Conservation (phyloP, 2,797 vertebrate species). For the Myotis pilosus region DNA sequence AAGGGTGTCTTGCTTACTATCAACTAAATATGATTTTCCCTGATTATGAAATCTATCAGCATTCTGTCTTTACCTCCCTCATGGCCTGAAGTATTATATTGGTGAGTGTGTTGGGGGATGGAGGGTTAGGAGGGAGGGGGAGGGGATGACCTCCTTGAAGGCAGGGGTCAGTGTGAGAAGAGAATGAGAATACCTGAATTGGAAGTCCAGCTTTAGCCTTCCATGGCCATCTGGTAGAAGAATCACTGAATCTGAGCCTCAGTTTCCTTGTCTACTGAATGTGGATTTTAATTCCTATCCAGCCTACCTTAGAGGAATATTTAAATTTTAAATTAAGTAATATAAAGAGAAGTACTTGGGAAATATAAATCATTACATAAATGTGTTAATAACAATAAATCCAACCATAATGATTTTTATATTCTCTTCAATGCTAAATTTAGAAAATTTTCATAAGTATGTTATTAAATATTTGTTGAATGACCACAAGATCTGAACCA, state of each 20-base stretch:
- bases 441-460: background rate
- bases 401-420: background rate
- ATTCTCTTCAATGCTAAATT: background rate
- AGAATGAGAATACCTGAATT: background rate
- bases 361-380: background rate
- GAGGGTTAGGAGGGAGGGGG: accelerated
- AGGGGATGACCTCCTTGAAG: background rate
- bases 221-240: accelerated
- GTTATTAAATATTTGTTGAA: background rate
- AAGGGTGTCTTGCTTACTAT: background rate
- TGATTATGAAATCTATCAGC: background rate
- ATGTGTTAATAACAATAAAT: background rate
- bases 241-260: background rate
- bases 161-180: background rate
- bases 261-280: background rate
- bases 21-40: background rate
- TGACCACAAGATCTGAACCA: background rate
- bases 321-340: background rate
- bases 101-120: no score
- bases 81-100: background rate
- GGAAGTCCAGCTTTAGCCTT: background rate
- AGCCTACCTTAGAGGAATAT: background rate
- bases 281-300: background rate
- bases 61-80: background rate
- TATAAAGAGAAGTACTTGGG: background rate